Evolutionary conservation across 2,888 invertebrate genomes (phyloP).

Genomic region (Aromia moschata): DNA sequence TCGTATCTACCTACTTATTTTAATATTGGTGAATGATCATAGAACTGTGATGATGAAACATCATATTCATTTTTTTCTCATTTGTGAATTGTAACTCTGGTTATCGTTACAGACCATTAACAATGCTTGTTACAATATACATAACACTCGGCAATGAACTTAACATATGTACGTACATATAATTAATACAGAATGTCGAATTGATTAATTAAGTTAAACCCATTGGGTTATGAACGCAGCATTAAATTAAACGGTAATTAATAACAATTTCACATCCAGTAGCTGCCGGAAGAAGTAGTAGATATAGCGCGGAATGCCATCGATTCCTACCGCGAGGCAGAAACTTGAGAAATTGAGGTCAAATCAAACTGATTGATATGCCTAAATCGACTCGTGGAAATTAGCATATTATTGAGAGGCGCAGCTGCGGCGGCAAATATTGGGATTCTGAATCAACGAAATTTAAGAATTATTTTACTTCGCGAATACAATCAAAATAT

Average conservation of each 20-base stretch:
- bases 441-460: conserved; percentile 39
- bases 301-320: conserved; percentile 2
- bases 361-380: conserved; percentile 51
- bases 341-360: conserved; percentile 34
- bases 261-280: conserved; percentile 8
- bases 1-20: too few relatives aligned
- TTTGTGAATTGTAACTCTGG: too few relatives aligned
- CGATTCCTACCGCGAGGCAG: conserved; percentile 2
- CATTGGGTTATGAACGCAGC: neutral
- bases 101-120: too few relatives aligned
- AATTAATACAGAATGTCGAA: too few relatives aligned
- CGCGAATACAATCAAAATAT: conserved; percentile 30
- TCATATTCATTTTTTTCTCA: too few relatives aligned
- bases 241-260: neutral
- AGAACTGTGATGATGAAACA: too few relatives aligned
- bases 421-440: conserved; percentile 49
- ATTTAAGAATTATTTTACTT: conserved; percentile 40
- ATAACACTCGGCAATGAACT: too few relatives aligned
- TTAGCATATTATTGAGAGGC: conserved; percentile 55
- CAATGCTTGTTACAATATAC: too few relatives aligned
- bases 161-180: too few relatives aligned
- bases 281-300: conserved; percentile 1
- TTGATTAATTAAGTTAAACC: too few relatives aligned
- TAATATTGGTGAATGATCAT: too few relatives aligned
- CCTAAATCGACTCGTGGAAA: conserved; percentile 49